Evolutionary conservation across 1,140 invertebrate genomes (phyloP).

Genomic region (Procambarus virginalis): DNA sequence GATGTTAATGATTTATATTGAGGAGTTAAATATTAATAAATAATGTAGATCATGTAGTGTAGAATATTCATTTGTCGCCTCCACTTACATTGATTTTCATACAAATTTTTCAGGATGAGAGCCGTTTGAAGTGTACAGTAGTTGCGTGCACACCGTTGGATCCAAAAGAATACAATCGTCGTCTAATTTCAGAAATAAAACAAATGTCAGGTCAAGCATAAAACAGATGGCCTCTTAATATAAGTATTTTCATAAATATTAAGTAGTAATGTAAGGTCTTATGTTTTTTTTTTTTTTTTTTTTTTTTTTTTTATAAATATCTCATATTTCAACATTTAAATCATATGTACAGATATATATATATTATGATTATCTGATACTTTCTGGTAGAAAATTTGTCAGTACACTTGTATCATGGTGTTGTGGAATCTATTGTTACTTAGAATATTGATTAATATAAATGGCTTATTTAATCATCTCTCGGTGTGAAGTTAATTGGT

Average conservation of each 20-base stretch:
- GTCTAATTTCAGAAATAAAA: conserved; percentile 77
- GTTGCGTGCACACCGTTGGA: conserved; percentile 82
- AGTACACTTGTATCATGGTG: too few relatives aligned
- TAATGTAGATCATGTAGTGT: neutral
- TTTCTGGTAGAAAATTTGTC: too few relatives aligned
- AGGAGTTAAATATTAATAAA: neutral
- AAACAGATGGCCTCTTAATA: neutral
- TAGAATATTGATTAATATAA: too few relatives aligned
- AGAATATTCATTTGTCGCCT: neutral
- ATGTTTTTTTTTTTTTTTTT: too few relatives aligned
- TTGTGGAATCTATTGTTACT: too few relatives aligned
- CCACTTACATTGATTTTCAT: neutral
- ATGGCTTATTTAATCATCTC: too few relatives aligned
- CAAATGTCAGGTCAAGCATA: conserved; percentile 30
- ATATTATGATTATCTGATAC: too few relatives aligned
- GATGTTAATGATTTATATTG: neutral
- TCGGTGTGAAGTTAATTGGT: too few relatives aligned
- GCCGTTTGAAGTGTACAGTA: conserved; percentile 84
- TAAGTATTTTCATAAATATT: neutral
- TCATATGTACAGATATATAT: too few relatives aligned
- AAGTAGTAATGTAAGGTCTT: too few relatives aligned
- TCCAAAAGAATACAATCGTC: conserved; percentile 83
- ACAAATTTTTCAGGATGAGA: conserved; percentile 78
- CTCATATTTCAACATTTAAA: too few relatives aligned
- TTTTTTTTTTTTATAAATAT: too few relatives aligned